Percentiles rank a stretch among this genome's conserved stretches.
Conservation (phyloP, 2,888 invertebrate species). For the Epinotia ramella region DNA sequence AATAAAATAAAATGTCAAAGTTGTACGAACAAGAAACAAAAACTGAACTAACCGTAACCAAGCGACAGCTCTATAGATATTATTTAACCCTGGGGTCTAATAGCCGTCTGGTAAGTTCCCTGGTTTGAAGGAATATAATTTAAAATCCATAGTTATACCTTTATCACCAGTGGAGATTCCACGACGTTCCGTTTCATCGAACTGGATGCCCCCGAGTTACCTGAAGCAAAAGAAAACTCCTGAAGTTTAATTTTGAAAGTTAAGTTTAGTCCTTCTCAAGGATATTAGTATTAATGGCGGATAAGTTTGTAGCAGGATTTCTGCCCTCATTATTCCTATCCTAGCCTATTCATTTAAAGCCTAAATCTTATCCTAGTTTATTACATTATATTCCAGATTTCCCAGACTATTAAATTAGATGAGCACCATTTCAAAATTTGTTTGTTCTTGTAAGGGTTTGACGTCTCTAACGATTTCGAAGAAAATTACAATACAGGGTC, state of each 20-base stretch:
- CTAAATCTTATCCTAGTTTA: too few relatives aligned
- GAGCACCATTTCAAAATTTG: too few relatives aligned
- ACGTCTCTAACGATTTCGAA: too few relatives aligned
- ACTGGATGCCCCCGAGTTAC: constrained; percentile 65
- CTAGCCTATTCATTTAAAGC: too few relatives aligned
- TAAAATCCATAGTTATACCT: constrained; percentile 33
- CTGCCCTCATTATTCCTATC: neutral
- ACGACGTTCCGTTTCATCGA: constrained; percentile 62
- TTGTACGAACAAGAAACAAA: too few relatives aligned
- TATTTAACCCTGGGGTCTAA: neutral
- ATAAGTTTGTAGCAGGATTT: neutral
- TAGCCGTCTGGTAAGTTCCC: neutral
- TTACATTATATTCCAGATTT: too few relatives aligned
- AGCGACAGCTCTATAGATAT: neutral
- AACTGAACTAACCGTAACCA: too few relatives aligned
- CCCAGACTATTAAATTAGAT: too few relatives aligned
- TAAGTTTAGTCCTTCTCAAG: neutral
- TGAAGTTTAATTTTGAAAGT: neutral
- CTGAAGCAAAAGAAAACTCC: constrained; percentile 53
- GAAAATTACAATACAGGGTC: too few relatives aligned
- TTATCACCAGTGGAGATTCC: constrained; percentile 54
- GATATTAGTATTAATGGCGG: too few relatives aligned
- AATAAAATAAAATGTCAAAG: too few relatives aligned
- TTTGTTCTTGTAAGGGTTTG: too few relatives aligned
- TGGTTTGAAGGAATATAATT: neutral